Conservation (phyloP, 2,797 vertebrate genomes). For the Artibeus lituratus region DNA sequence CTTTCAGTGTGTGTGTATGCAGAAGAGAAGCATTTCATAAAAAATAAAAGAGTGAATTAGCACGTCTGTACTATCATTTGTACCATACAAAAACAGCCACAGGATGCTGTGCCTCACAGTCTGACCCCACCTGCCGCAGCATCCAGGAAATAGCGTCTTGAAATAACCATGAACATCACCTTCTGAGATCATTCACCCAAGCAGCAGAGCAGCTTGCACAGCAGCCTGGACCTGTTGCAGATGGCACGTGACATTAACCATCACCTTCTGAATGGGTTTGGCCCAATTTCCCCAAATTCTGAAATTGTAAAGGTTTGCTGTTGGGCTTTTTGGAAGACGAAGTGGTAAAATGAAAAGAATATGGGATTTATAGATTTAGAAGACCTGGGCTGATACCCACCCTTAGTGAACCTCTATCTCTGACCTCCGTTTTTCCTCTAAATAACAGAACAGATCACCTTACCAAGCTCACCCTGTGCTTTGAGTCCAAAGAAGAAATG, state of each 20-base stretch:
- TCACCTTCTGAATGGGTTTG: not conserved
- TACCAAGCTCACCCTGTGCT: not conserved
- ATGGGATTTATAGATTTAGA: not conserved
- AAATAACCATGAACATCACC: not conserved
- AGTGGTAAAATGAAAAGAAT: not conserved
- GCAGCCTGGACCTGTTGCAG: not conserved
- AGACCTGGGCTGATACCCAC: not conserved
- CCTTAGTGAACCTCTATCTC: not conserved
- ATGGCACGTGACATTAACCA: not conserved
- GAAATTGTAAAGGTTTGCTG: not conserved
- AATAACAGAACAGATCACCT: not conserved
- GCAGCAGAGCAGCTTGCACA: not conserved
- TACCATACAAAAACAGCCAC: not conserved
- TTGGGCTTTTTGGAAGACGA: not conserved
- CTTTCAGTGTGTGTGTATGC: not conserved
- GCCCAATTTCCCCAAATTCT: not conserved
- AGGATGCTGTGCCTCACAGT: not conserved
- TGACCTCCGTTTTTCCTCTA: not conserved
- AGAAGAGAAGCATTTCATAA: not conserved
- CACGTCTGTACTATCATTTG: not conserved
- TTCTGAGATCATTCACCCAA: not conserved
- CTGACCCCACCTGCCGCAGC: not conserved
- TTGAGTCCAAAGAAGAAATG: not conserved
- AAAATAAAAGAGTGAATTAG: not conserved
- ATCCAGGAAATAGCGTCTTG: not conserved